Evolutionary conservation across 2,113 vertebrate species (phyloP).

Genomic region (Synchiropus splendidus): DNA sequence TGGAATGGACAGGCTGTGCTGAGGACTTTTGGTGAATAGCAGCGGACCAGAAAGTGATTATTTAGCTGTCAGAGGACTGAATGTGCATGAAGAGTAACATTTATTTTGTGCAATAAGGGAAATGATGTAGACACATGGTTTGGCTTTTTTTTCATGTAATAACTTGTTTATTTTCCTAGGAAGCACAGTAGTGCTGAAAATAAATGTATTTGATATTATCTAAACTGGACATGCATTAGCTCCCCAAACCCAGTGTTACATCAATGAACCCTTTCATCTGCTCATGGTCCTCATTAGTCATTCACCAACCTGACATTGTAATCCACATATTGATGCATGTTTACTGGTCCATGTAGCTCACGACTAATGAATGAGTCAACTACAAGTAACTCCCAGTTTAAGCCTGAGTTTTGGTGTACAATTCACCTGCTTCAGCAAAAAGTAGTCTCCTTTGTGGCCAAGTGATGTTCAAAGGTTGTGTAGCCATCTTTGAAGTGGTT

Average conservation of each 20-base stretch:
- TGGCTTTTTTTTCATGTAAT: too few species aligned
- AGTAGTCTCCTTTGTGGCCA: too few species aligned
- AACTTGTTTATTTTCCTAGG: too few species aligned
- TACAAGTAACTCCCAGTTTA: neutral
- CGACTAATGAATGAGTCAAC: conserved; percentile 2
- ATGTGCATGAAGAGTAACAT: too few species aligned
- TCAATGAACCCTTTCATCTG: neutral
- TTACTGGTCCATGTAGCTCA: conserved; percentile 5
- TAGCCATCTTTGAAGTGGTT: conserved; percentile 9
- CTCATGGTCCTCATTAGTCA: conserved; percentile 1
- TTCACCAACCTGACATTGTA: conserved; percentile 7
- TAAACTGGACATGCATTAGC: neutral
- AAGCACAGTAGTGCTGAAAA: too few species aligned
- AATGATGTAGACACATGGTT: too few species aligned
- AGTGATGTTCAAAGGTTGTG: neutral
- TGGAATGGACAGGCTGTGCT: too few species aligned
- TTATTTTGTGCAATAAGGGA: too few species aligned
- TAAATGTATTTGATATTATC: neutral
- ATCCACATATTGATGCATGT: conserved; percentile 4
- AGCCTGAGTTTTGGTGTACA: neutral
- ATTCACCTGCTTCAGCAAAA: neutral
- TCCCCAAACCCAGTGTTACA: neutral
- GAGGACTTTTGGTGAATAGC: too few species aligned
- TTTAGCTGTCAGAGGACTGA: too few species aligned
- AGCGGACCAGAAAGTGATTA: too few species aligned